Percentiles rank a stretch among this genome's conserved stretches.
Conservation (phyloP, 2,888 invertebrate species). For the Leptogaster cylindrica region DNA sequence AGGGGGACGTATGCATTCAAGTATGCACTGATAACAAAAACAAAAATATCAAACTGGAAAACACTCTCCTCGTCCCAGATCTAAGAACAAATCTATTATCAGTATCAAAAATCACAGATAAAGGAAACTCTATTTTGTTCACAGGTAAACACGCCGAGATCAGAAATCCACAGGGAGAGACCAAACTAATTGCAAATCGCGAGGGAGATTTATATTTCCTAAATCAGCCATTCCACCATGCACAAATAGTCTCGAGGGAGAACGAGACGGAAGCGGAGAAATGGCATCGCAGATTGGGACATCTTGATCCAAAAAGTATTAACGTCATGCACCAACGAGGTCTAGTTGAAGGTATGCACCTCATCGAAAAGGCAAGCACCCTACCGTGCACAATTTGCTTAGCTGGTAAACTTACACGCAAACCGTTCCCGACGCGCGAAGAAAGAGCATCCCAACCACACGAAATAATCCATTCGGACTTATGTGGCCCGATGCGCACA, state of each 20-base stretch:
- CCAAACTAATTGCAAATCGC: not conserved
- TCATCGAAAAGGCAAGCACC: no score
- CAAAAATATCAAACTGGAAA: not conserved
- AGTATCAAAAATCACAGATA: not conserved
- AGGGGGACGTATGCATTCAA: not conserved
- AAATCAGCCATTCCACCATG: not conserved
- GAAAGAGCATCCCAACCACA: no score
- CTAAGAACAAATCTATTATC: not conserved
- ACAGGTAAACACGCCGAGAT: not conserved
- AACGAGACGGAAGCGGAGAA: not conserved
- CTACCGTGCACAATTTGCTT: no score
- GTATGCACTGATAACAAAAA: not conserved
- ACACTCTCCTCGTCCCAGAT: constrained; percentile 8
- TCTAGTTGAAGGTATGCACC: no score
- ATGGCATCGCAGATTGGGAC: not conserved
- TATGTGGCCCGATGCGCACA: no score
- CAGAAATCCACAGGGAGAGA: not conserved
- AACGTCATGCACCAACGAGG: no score
- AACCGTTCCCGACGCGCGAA: no score
- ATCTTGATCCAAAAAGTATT: no score
- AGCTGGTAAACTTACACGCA: no score
- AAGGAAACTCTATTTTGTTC: not conserved
- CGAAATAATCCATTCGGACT: no score
- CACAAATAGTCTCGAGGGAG: not conserved
- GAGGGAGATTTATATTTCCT: not conserved